These are phyloP conservation scores for Acanthosoma haemorrhoidale DNA, from an alignment of 2,888 invertebrate genomes.

Conservation along the genomic window DNA sequence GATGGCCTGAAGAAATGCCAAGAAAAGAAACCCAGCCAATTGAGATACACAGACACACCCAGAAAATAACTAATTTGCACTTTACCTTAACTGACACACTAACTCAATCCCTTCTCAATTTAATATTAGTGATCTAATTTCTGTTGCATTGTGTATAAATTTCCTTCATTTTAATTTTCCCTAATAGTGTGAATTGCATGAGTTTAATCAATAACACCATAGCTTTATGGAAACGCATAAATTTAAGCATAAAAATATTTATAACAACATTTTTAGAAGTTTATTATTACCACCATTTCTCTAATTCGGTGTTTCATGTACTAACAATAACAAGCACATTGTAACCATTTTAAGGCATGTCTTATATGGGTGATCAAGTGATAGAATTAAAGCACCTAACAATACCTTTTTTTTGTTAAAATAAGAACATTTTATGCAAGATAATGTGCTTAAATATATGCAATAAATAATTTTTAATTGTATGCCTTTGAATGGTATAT, in stretches of 20 bases:
- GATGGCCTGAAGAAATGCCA: slow-evolving; percentile 79
- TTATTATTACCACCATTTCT: background rate
- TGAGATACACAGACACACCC: too few species aligned
- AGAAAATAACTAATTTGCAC: slow-evolving; percentile 15
- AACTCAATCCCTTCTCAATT: background rate
- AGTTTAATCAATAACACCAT: background rate
- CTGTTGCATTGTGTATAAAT: slow-evolving; percentile 9
- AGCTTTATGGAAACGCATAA: slow-evolving; percentile 13
- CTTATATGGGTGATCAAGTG: background rate
- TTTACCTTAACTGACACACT: slow-evolving; percentile 22
- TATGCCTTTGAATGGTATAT: background rate
- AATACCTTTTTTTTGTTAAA: background rate
- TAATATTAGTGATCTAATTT: background rate
- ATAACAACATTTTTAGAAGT: background rate
- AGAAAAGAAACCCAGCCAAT: slow-evolving; percentile 44
- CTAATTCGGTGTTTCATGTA: background rate
- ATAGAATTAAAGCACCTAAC: background rate
- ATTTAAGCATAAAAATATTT: slow-evolving; percentile 13
- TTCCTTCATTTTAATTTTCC: background rate
- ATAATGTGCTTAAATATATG: slow-evolving; percentile 14
- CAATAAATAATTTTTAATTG: slow-evolving; percentile 15
- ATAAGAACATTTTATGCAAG: background rate
- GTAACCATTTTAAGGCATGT: too few species aligned
- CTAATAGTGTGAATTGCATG: too few species aligned
- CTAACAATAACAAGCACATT: background rate